phyloP scores from a whole-genome alignment of 2,797 vertebrate species.

The Poeciliopsis paucimaculata region DNA sequence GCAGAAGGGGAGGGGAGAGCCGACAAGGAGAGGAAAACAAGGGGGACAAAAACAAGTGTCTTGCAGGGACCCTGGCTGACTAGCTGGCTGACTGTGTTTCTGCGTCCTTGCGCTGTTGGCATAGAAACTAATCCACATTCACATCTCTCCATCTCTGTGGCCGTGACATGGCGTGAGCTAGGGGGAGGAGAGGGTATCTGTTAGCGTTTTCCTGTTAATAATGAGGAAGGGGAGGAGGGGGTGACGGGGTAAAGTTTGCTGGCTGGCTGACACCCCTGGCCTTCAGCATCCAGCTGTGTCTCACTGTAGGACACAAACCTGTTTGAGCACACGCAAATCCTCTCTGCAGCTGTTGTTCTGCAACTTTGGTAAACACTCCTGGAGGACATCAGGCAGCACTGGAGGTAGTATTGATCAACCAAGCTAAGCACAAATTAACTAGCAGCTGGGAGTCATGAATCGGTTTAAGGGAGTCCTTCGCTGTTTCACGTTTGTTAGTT shows the following conservation, averaged over 20 bases:
- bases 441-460: conserved; percentile 52
- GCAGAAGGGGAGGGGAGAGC: conserved; percentile 40
- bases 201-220: conserved; percentile 70
- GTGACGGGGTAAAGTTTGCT: conserved; percentile 19
- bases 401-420: conserved; percentile 58
- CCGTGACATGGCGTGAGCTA: conserved; percentile 50
- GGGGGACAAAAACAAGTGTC: conserved; percentile 79
- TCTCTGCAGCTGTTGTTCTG: conserved; percentile 25
- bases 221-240: conserved; percentile 59
- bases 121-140: conserved; percentile 85
- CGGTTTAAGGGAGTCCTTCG: conserved; percentile 32
- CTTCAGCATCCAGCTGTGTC: conserved; percentile 68
- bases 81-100: conserved; percentile 70
- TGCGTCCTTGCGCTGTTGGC: conserved; percentile 82
- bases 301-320: conserved; percentile 53
- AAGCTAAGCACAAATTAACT: conserved; percentile 51
- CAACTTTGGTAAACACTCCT: conserved; percentile 45
- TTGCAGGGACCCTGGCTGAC: conserved; percentile 75
- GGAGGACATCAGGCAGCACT: conserved; percentile 46
- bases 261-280: conserved; percentile 63
- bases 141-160: conserved; percentile 65
- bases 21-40: conserved; percentile 63
- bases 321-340: conserved; percentile 27
- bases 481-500: conserved; percentile 39
- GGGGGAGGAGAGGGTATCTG: conserved; percentile 55